Conservation (phyloP, 2,888 invertebrate species). For the Metallyticus violacea region DNA sequence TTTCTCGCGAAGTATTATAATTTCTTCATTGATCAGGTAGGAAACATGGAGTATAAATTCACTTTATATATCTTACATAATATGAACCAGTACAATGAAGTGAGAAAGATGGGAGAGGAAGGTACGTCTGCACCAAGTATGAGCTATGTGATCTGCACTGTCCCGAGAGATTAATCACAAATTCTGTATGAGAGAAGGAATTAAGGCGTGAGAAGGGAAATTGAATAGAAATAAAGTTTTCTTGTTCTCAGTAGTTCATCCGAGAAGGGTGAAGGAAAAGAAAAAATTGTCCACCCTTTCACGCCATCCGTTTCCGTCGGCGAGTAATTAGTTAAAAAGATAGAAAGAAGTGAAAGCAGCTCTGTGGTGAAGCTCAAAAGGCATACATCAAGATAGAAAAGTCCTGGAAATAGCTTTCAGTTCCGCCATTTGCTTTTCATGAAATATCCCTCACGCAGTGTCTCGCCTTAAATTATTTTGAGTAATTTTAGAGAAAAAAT, state of each 20-base stretch:
- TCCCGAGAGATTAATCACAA: constrained; percentile 12
- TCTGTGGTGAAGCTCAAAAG: neutral
- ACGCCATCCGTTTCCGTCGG: neutral
- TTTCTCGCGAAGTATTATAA: too few relatives aligned
- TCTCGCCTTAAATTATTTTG: neutral
- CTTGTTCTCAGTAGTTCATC: neutral
- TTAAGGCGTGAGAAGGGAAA: neutral
- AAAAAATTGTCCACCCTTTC: neutral
- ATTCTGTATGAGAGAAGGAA: constrained; percentile 8
- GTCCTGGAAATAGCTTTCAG: neutral
- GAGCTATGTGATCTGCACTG: neutral
- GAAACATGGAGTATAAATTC: too few relatives aligned
- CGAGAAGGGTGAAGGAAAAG: neutral
- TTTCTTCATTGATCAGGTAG: too few relatives aligned
- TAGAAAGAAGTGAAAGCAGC: neutral
- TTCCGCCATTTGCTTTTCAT: neutral
- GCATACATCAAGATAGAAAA: neutral
- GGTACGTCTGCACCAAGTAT: neutral
- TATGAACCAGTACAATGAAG: neutral
- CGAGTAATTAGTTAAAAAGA: neutral
- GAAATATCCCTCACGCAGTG: neutral
- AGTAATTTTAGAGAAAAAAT: neutral
- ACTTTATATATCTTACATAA: too few relatives aligned
- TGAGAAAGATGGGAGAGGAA: neutral
- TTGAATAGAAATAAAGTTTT: neutral